These are phyloP conservation scores for Pelosia muscerda DNA, from an alignment of 2,888 invertebrate genomes.

Conservation along the genomic window DNA sequence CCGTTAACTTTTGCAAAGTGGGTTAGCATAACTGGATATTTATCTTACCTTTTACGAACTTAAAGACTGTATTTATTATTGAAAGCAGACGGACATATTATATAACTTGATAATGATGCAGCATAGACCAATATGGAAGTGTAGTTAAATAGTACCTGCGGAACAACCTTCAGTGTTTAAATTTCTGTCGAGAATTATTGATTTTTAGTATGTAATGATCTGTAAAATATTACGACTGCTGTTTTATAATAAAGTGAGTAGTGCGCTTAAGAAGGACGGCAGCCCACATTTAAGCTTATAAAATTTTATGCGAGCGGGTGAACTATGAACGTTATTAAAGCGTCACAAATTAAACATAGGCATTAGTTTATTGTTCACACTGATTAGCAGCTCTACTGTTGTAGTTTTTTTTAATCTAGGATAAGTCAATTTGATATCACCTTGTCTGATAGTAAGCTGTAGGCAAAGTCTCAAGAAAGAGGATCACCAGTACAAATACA, in stretches of 20 bases:
- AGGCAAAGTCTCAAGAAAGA: too few species aligned
- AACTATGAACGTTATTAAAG: too few species aligned
- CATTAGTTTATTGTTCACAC: too few species aligned
- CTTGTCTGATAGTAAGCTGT: too few species aligned
- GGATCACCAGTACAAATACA: too few species aligned
- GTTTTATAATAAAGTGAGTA: too few species aligned
- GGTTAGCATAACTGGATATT: slow-evolving; percentile 42
- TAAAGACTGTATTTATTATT: slow-evolving; percentile 33
- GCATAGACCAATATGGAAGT: slow-evolving; percentile 1
- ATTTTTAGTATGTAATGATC: neutral
- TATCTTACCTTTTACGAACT: slow-evolving; percentile 31
- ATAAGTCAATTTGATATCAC: too few species aligned
- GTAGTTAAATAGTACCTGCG: neutral
- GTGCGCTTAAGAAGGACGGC: neutral
- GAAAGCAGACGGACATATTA: slow-evolving; percentile 26
- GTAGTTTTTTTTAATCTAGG: too few species aligned
- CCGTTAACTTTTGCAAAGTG: slow-evolving; percentile 28
- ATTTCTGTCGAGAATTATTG: neutral
- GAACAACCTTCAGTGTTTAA: neutral
- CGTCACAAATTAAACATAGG: too few species aligned
- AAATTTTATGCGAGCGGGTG: too few species aligned
- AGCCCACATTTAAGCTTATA: too few species aligned
- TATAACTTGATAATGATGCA: slow-evolving; percentile 19
- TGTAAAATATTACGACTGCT: neutral
- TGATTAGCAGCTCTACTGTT: too few species aligned